These are phyloP conservation scores for Drosophila tristis DNA, from an alignment of 1,140 invertebrate genomes.

Conservation along the genomic window DNA sequence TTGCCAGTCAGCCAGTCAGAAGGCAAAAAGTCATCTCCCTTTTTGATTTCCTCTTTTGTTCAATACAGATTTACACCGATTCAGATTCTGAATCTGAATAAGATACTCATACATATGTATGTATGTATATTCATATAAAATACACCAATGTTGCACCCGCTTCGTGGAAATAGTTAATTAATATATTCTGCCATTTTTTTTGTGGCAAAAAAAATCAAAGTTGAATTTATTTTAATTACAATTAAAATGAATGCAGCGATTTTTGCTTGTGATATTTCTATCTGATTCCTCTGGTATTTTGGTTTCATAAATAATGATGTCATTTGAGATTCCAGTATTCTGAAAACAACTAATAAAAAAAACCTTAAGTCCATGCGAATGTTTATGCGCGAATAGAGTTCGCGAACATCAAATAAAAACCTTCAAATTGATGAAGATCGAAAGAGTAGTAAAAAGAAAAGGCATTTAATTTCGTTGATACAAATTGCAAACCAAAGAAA, in stretches of 20 bases:
- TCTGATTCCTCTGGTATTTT: neutral
- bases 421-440: no score
- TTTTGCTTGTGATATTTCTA: constrained; percentile 17
- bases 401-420: no score
- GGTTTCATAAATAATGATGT: constrained; percentile 25
- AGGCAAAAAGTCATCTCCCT: constrained; percentile 11
- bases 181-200: constrained; percentile 31
- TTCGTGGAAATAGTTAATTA: constrained; percentile 30
- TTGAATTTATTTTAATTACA: constrained; percentile 56
- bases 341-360: neutral
- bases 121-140: no score
- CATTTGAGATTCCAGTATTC: constrained; percentile 14
- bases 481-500: no score
- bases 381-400: no score
- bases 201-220: constrained; percentile 40
- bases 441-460: no score
- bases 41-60: constrained; percentile 41
- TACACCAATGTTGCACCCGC: no score
- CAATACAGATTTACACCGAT: constrained; percentile 46
- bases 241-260: neutral
- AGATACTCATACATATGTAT: no score
- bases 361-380: neutral
- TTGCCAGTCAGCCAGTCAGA: constrained; percentile 61
- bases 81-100: constrained; percentile 6
- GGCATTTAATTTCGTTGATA: no score